Base-by-base conservation (phyloP, 2,113 vertebrate genomes). In the Gavia stellata region DNA sequence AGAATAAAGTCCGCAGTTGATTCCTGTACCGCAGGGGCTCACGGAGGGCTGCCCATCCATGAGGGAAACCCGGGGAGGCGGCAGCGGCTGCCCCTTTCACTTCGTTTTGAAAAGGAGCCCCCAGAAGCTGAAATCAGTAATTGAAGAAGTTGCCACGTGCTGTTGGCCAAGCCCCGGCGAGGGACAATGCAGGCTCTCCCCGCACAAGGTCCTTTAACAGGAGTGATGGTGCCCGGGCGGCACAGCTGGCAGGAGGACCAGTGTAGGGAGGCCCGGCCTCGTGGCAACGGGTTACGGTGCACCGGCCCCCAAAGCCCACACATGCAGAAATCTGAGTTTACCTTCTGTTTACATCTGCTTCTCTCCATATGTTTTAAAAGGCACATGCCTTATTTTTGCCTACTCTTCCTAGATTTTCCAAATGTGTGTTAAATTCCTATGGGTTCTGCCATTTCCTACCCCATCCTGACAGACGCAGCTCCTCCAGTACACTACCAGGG, bases 231-330 rank as follows among this genome's bases (percentile, higher is more conserved):
- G 4, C 52, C 20, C 3, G 2, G 58, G 70, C 0, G 0, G 36
- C 36, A 55, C 19, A 58, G n/a, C 10, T 1, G 2, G 44, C 40
- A 56, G 40, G 9, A 55, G 34, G 7, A 44, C 21, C 1, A 0
- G 45, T 3, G 9, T 2, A 24, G 17, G 52, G 55, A 7, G 28
- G 19, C 36, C 73, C 3, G 5, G 52, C 36, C 40, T 42, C 3
- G 0, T 1, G 31, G 44, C 2, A 2, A 23, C 2, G 31, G 29
- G 16, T 49, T 49, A 36, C 1, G 0, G 26, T 42, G 36, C 34
- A 49, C 36, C 31, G 47, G 17, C 9, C 18, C 36, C 42, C 23
- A 79, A 50, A 67, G 24, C 14, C 3, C 0, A 1, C 1, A 1
- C 34, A 52, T 1, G 3, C 28, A 95, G 75, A 84, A 67, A 68